Conservation (phyloP, 1,140 invertebrate genomes). For the Helicoverpa armigera region DNA sequence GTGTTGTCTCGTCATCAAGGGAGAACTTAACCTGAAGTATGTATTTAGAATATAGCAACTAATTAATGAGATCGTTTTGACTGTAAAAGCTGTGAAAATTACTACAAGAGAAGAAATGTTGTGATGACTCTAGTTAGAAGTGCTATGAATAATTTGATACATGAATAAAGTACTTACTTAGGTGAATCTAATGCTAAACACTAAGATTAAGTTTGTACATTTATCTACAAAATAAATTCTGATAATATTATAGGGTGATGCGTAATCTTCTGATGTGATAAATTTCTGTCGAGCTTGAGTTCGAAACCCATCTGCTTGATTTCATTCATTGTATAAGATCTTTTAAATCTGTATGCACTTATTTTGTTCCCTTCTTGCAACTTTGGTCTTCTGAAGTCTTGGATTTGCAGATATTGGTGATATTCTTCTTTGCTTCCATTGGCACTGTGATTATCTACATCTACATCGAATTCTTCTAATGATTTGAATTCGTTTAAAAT, state of each 20-base stretch:
- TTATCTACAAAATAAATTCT: constrained; percentile 76
- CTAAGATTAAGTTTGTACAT: neutral
- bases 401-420: constrained; percentile 63
- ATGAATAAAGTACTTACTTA: no score
- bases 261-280: constrained; percentile 55
- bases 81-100: no score
- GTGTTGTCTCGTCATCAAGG: constrained; percentile 92
- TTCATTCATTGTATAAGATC: constrained; percentile 70
- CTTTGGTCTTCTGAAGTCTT: constrained; percentile 73
- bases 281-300: constrained; percentile 54
- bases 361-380: constrained; percentile 65
- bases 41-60: constrained; percentile 40
- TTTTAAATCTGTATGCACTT: constrained; percentile 65
- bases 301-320: constrained; percentile 68
- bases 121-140: no score
- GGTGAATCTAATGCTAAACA: no score
- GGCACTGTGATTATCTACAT: constrained; percentile 39
- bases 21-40: constrained; percentile 89
- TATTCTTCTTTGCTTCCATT: constrained; percentile 45
- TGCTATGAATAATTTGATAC: neutral
- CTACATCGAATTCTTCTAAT: constrained; percentile 62
- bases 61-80: neutral
- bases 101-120: no score
- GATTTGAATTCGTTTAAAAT: constrained; percentile 74
- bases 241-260: constrained; percentile 70